These are phyloP conservation scores for Oscheius sp. DNA, from an alignment of 2,888 invertebrate species.

Conservation along the genomic window DNA sequence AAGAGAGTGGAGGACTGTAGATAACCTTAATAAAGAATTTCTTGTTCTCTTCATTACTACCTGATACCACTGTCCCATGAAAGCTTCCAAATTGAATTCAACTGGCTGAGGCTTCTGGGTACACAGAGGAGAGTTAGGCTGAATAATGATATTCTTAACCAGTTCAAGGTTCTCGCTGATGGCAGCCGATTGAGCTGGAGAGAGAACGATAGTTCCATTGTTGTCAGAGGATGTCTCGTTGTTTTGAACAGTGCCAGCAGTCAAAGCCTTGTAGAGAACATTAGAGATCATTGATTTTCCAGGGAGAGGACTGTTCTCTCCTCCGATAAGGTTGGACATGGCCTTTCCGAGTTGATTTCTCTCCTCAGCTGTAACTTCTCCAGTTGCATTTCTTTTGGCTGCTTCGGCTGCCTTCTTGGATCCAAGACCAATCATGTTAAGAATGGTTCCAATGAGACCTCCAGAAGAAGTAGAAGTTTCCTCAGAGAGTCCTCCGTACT, in stretches of 20 bases:
- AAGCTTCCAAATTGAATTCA: constrained; percentile 64
- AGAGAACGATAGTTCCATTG: constrained; percentile 52
- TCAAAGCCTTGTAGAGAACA: constrained; percentile 70
- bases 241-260: constrained; percentile 60
- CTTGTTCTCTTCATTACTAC: too few species aligned
- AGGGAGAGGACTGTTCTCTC: constrained; percentile 66
- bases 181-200: constrained; percentile 64
- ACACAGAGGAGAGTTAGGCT: constrained; percentile 69
- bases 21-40: constrained; percentile 64
- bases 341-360: constrained; percentile 62
- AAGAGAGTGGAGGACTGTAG: constrained; percentile 69
- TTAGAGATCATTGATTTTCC: constrained; percentile 66
- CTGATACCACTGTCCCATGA: constrained; percentile 70
- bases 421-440: constrained; percentile 64
- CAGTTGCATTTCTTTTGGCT: constrained; percentile 32
- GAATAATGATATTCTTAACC: constrained; percentile 69
- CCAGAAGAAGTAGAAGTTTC: constrained; percentile 60
- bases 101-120: constrained; percentile 69
- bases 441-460: constrained; percentile 67
- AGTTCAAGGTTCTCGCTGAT: constrained; percentile 69
- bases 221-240: constrained; percentile 45
- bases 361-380: constrained; percentile 1
- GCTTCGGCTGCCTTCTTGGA: constrained; percentile 58
- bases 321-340: constrained; percentile 62
- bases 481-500: constrained; percentile 66